Percentiles rank a stretch among this genome's conserved stretches.
Conservation (phyloP, 2,113 vertebrate genomes). For the Hemiprocne comata region DNA sequence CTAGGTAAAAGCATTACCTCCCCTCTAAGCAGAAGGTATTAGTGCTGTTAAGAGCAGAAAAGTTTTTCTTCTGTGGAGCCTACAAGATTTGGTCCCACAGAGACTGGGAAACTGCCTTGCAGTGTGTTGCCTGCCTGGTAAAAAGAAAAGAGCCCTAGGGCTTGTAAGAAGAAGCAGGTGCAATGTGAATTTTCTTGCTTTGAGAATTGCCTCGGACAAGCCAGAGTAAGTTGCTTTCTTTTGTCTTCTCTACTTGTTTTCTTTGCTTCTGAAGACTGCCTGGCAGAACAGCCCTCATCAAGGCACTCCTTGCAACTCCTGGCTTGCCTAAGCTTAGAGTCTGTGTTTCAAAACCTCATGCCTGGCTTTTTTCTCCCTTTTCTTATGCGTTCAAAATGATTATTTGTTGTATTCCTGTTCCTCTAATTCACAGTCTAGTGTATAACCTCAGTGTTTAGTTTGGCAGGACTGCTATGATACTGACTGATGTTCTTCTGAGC, state of each 20-base stretch:
- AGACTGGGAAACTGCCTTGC: neutral
- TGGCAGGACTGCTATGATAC: neutral
- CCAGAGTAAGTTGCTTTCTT: neutral
- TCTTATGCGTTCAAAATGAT: neutral
- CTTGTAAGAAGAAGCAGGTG: fast-evolving
- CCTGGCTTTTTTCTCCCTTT: neutral
- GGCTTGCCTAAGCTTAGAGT: neutral
- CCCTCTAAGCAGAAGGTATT: neutral
- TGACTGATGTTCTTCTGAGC: neutral
- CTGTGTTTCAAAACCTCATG: neutral
- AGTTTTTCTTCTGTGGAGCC: neutral
- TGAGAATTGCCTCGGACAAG: neutral
- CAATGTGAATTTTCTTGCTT: neutral
- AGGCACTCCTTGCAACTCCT: neutral
- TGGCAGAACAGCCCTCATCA: neutral
- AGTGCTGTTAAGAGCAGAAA: neutral
- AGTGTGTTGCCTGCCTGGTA: fast-evolving
- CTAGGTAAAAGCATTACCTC: neutral
- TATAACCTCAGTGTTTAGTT: neutral
- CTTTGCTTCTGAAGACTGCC: neutral
- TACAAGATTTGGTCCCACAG: neutral
- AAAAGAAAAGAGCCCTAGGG: neutral
- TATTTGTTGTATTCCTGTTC: neutral
- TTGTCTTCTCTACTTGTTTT: neutral
- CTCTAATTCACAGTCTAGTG: neutral